Base-by-base conservation (phyloP, 1,140 invertebrate species). In the Heliconius nattereri region DNA sequence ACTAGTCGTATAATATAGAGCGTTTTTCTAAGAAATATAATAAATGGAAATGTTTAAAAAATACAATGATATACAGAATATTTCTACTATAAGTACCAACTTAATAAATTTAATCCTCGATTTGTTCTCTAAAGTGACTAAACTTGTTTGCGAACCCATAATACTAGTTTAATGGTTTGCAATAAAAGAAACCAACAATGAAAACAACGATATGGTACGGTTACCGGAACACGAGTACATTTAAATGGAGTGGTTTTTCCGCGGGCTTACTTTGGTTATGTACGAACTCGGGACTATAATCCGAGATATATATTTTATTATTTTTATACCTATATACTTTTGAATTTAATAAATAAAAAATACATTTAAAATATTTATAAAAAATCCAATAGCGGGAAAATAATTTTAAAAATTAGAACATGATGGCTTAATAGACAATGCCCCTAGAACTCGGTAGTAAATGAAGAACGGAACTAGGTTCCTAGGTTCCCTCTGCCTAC, bases 141-240 rank as follows among this genome's bases (percentile, higher is more conserved):
- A 66, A 66, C 60, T 66, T 29, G 45, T 79, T 79, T 79, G 75
- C 52, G 32, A 49, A 74, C 71, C 78, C 60, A 71, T 76, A 45
- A 66, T 71, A 71, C 73, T 40, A 78, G 45, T 80, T 78, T 80
- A 83, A 78, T 75, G 75, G 75, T 32, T 75, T 71, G 70, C 78
- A 77, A 83, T 78, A 81, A 80, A 80, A 78, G 76, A 73, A 71
- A 79, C 79, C 77, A 80, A 76, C 76, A 81, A 79, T 76, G 72
- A 72, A 81, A 76, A 40, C 80, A 73, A 76, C 66, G 72, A 73
- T 57, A 81, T 75, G 54, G 75, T 52, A 74, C 45, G 45, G 75
- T 75, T 74, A 72, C 37, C 71, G 79, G 74, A 66, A 76, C 79
- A 76, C 79, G 74, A 71, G 37, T 77, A 75, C 75, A 83, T 77